Evolutionary conservation across 2,113 vertebrate genomes (phyloP), one percentile per base, ranked within the genome.

Genomic region (Perccottus glenii): DNA sequence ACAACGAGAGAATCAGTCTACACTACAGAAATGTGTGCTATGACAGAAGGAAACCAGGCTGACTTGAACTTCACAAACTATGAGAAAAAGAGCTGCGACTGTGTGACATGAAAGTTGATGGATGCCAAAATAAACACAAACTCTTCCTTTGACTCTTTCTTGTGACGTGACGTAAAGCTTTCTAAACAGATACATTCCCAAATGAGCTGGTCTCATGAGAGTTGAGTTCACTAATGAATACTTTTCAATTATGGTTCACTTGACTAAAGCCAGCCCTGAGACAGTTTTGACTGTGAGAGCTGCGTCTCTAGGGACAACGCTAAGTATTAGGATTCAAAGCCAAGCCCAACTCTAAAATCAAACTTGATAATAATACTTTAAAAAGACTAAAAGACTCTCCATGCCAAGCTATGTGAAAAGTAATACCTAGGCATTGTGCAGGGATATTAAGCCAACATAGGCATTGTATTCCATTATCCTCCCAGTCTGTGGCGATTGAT

Each of bases 21-120:
- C 19, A 40, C 38, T 40, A 8, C 8, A 40, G 5, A 40, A 2
- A 40, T 40, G 5, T 40, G 38, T 40, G 38, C 38, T 15, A 47
- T 43, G 70, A 73, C 38, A 56, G 57, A 58, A 59, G 27, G 43
- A 53, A 77, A 71, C 53, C 57, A 48, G 71, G 46, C 50, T 36
- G 38, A 36, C 4, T 11, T 27, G 19, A 51, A 51, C 40, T 71
- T 69, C 48, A 51, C 44, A 60, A 48, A 60, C 44, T 8, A 60
- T 48, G 6, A 59, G 7, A 64, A 49, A 45, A 59, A 36, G 65
- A 43, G 59, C 16, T 2, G 65, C 73, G 50, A 57, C 14, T 3
- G 11, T 6, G 49, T 27, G 11, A 53, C 27, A 35, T 36, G 10
- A 35, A 55, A 55, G 33, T 9, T 40, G 33, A 55, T 36, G 50